Evolutionary conservation across 2,113 vertebrate species (phyloP).

Genomic region (Plotosus lineatus): DNA sequence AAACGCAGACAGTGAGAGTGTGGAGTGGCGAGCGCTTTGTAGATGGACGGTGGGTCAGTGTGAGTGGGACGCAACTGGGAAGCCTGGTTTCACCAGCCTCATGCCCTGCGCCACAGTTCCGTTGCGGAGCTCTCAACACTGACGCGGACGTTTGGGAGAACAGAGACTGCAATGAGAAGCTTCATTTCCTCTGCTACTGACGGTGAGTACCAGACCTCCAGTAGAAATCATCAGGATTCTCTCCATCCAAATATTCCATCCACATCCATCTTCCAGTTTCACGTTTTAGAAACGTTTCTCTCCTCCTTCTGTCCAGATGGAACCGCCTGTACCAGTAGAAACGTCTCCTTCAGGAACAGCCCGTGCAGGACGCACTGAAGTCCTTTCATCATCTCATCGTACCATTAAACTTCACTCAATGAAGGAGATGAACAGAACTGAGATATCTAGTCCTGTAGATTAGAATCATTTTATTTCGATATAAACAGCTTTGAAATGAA

Average conservation of each 20-base stretch:
- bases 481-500: background rate
- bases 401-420: no score
- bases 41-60: conserved; percentile 28
- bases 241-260: background rate
- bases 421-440: background rate
- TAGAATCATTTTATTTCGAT: background rate
- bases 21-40: conserved; percentile 43
- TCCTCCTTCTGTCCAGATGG: background rate
- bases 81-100: background rate
- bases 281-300: background rate
- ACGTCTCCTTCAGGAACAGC: background rate
- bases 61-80: background rate
- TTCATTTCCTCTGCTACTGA: conserved; percentile 57
- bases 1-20: conserved; percentile 17
- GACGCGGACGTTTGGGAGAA: background rate
- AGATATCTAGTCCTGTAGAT: background rate
- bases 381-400: no score
- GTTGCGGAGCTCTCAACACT: conserved; percentile 53
- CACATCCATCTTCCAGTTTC: background rate
- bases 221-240: background rate
- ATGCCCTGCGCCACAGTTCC: conserved; percentile 41
- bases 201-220: background rate
- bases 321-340: background rate
- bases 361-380: no score
- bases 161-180: conserved; percentile 55